Evolutionary conservation across 2,888 invertebrate species (phyloP), one percentile per base, ranked within the genome.

Genomic region (Boloria euphrosyne): DNA sequence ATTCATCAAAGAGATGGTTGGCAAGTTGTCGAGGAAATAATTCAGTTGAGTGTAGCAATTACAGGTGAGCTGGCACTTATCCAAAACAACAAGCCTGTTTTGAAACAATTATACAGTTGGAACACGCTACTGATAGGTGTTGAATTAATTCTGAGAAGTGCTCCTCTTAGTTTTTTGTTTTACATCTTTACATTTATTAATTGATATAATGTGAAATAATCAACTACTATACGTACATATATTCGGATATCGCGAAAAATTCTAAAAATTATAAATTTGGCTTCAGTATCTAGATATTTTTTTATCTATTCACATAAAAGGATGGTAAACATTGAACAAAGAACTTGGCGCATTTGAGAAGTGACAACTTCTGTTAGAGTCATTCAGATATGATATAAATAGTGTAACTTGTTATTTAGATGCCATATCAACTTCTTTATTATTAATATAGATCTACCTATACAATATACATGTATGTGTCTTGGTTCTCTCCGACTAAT

Each of bases 1-100:
- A 18, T 67, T 55, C 50, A 27, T 64, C 57, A 62, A 38, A 51
- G 53, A 31, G 22, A 18, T 31, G 38, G 63, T 67, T 50, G 50
- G 59, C 43, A 49, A 64, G 51, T 54, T 16, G 60, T 64, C 50
- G 18, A 18, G 65, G 61, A 65, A 57, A 64, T 67, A 62, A 65
- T 67, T 69, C 62, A 65, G 58, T 44, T 55, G 46, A 67, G 55
- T 55, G 53, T 49, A 66, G 62, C 65, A 62, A 69, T 69, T 67
- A 69, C 66, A 64, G 67, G 69, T 69, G 47, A 65, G 43, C 67
- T 67, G 69, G 67, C 67, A 55, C 18, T 44, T 62, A 54, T 65
- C 69, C 69, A 69, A 67, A 52, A 65, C 67, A 69, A 63, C 53
- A 49, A 64, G 51, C 52, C 46, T 50, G 53, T 62, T 68, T 65